Base-by-base conservation (phyloP, 92 coral and sea anemone species). In the Porites divaricata region DNA sequence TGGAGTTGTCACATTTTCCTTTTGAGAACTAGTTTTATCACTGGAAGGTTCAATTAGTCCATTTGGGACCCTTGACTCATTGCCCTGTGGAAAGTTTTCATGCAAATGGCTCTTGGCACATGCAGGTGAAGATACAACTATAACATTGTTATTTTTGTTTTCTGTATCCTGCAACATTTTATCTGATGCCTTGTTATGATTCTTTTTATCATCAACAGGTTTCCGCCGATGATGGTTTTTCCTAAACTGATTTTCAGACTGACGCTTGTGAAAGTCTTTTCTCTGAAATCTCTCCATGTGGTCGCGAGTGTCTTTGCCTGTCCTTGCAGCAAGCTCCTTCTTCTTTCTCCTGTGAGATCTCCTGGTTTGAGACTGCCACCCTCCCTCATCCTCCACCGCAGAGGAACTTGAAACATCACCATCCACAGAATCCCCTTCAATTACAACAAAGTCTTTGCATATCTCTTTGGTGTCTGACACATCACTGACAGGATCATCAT, bases 351-450 rank as follows among this genome's bases (percentile, higher is more conserved):
- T 75, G 59, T 91, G 86, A 5, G 90, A 89, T 17, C 95, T 73
- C 45, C 74, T 93, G 20, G 86, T 81, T 77, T 94, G 98, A 1
- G 98, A 94, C 84, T 94, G 95, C 98, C 98, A 94, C 8, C 93
- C 93, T 50, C 90, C 92, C 58, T 93, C 94, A 9, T 92, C 95
- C 26, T 93, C 94, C 58, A 84, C 23, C 14, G 90, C 94, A 52
- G 93, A 91, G 49, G 89, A 82, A 78, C 89, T 90, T 58, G 91
- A 93, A 28, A 83, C 84, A 72, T 93, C 95, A 21, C 83, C 92
- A 72, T 86, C 88, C 25, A 89, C 67, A 21, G 90, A 63, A 17
- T 89, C 93, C 63, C 78, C 88, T 72, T 88, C 90, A 48, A 76
- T 67, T 35, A 65, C 74, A 23, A 53, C 53, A 54, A 75, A 53